Conservation (phyloP, 2,797 vertebrate species). For the Lacerta bilineata region DNA sequence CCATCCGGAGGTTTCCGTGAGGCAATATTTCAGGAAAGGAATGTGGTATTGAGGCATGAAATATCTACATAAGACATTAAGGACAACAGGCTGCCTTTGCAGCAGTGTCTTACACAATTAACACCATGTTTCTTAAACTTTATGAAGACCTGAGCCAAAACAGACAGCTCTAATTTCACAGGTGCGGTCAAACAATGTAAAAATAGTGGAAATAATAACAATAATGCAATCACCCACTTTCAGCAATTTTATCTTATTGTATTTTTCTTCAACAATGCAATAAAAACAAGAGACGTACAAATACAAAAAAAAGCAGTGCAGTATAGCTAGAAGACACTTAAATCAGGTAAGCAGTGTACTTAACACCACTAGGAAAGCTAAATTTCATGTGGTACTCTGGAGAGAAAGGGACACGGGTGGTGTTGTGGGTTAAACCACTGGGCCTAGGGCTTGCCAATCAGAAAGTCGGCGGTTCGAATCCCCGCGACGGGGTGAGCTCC, state of each 20-base stretch:
- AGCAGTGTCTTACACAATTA: slow-evolving; percentile 43
- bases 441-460: too few species aligned
- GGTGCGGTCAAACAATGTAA: not conserved
- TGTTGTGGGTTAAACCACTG: too few species aligned
- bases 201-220: too few species aligned
- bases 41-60: slow-evolving; percentile 52
- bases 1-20: slow-evolving; percentile 51
- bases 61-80: slow-evolving; percentile 62
- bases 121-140: not conserved
- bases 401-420: too few species aligned
- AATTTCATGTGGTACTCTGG: too few species aligned
- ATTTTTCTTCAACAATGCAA: not conserved
- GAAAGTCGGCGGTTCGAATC: too few species aligned
- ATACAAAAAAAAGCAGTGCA: not conserved
- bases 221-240: not conserved
- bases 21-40: slow-evolving; percentile 46
- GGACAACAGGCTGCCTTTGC: slow-evolving; percentile 44
- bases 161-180: not conserved
- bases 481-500: too few species aligned
- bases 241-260: not conserved
- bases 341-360: too few species aligned
- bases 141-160: not conserved
- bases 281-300: not conserved
- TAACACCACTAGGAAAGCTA: too few species aligned
- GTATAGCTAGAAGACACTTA: too few species aligned